A percentile compares a stretch with the other conserved stretches of the same genome.
phyloP scores from a whole-genome alignment of 2,113 vertebrate genomes.

The Diphyllodes magnificus region DNA sequence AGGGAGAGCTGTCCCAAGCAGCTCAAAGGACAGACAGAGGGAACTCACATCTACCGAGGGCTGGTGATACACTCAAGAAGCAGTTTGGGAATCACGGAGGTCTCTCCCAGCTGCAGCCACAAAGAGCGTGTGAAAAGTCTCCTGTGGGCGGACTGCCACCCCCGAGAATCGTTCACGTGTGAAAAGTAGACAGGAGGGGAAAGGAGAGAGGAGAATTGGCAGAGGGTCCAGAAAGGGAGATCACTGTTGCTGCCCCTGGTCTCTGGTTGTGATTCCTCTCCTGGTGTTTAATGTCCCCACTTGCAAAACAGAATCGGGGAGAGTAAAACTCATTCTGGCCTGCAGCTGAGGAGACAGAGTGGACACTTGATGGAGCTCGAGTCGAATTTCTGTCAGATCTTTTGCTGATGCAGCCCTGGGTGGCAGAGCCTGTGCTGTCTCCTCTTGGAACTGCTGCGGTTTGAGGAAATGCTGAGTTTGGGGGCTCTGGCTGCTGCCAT shows the following conservation, averaged over 20 bases:
- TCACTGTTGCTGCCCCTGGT: rapidly evolving
- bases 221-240: background rate
- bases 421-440: background rate
- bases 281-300: background rate
- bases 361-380: conserved; percentile 40
- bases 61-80: background rate
- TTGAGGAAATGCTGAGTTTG: rapidly evolving
- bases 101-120: background rate
- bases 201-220: background rate
- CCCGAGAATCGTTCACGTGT: rapidly evolving
- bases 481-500: background rate
- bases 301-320: background rate
- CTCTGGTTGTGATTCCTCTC: background rate
- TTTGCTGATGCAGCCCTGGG: background rate
- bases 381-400: background rate
- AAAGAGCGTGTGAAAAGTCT: background rate
- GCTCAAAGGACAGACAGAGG: rapidly evolving
- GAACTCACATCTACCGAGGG: rapidly evolving
- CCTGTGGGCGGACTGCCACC: rapidly evolving
- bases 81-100: background rate
- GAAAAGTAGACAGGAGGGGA: background rate
- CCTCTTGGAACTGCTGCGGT: background rate
- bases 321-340: background rate
- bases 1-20: background rate
- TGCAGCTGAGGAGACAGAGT: background rate